Evolutionary conservation across 2,113 vertebrate species (phyloP).

Genomic region (Tonatia bakeri): DNA sequence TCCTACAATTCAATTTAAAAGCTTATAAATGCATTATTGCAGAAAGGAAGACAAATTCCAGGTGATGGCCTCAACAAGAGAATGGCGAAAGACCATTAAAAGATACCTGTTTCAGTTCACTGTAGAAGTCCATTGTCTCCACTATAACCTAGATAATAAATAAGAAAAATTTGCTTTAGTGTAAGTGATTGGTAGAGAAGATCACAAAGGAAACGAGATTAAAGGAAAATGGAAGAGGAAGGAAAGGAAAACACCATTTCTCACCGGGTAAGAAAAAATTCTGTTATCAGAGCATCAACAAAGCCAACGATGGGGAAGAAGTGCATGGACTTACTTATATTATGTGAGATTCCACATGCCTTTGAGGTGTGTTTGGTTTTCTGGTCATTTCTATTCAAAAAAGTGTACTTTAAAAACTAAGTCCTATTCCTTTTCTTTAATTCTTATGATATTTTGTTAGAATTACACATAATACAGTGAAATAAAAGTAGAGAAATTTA

Average conservation of each 20-base stretch:
- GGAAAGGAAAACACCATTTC: neutral
- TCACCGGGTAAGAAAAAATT: neutral
- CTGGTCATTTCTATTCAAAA: neutral
- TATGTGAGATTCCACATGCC: neutral
- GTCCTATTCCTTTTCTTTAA: neutral
- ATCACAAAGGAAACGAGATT: neutral
- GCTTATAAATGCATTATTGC: neutral
- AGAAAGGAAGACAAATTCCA: neutral
- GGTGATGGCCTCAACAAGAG: neutral
- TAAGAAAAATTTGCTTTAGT: neutral
- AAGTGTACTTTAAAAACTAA: neutral
- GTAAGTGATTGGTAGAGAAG: neutral
- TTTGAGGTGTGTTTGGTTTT: neutral
- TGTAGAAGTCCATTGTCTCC: neutral
- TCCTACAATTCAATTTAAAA: neutral
- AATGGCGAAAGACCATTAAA: neutral
- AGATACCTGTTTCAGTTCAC: neutral
- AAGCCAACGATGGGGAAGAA: neutral
- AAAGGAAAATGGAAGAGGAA: neutral
- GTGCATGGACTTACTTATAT: neutral
- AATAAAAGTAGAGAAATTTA: neutral
- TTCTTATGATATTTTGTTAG: neutral
- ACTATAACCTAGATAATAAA: neutral
- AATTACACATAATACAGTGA: neutral
- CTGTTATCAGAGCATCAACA: neutral